phyloP scores from a whole-genome alignment of 2,888 invertebrate genomes.

The Drosophila percnosoma region DNA sequence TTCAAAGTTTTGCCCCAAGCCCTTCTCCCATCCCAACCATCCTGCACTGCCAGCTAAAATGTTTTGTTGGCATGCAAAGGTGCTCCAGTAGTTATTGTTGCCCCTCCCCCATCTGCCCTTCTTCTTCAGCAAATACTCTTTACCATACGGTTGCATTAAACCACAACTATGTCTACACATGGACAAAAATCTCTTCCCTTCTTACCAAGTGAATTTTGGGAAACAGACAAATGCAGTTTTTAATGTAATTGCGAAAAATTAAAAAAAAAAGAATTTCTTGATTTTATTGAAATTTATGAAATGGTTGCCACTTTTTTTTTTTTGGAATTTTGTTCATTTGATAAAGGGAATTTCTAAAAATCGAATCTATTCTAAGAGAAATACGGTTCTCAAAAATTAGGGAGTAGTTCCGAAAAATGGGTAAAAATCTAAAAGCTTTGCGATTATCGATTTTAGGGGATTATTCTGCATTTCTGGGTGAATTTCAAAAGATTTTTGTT shows the following conservation, averaged over 20 bases:
- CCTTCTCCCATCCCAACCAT: slow-evolving; percentile 6
- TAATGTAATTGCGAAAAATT: background rate
- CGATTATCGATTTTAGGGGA: background rate
- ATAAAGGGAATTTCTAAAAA: background rate
- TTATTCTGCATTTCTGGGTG: background rate
- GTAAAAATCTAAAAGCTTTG: background rate
- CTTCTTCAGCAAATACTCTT: slow-evolving; percentile 1
- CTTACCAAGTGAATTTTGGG: background rate
- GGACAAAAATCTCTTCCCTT: background rate
- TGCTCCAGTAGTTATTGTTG: slow-evolving; percentile 31
- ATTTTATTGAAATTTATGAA: too few species aligned
- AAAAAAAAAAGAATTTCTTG: background rate
- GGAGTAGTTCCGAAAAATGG: background rate
- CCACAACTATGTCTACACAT: slow-evolving; percentile 14
- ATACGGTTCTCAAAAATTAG: background rate
- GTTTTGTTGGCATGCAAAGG: slow-evolving; percentile 57
- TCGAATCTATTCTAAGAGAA: background rate
- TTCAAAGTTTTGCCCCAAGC: slow-evolving; percentile 33
- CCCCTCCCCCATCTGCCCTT: background rate
- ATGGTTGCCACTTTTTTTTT: background rate
- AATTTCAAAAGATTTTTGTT: background rate
- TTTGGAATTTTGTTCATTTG: background rate
- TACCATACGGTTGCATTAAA: slow-evolving; percentile 36
- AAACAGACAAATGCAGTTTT: background rate
- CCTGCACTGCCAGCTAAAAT: slow-evolving; percentile 30